phyloP scores from a whole-genome alignment of 64 coral and sea anemone genomes.

The Dendronephthya gigantea region DNA sequence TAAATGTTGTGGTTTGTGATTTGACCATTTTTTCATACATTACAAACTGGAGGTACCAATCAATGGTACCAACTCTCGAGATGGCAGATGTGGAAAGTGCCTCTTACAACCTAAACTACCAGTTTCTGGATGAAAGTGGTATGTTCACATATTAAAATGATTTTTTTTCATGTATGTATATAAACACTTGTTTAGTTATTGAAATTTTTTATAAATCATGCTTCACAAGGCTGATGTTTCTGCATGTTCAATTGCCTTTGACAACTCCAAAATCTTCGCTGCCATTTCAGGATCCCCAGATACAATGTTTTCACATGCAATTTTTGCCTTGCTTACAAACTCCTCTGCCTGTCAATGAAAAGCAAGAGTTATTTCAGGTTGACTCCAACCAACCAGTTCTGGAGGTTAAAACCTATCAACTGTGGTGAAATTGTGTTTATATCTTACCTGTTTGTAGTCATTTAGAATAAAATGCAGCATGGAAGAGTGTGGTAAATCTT shows the following conservation, averaged over 20 bases:
- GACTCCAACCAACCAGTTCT: background rate
- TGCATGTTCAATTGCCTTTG: conserved; percentile 51
- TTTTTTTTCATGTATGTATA: no score
- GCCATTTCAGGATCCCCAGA: conserved; percentile 60
- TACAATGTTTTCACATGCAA: conserved; percentile 63
- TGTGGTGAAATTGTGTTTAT: no score
- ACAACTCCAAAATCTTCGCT: conserved; percentile 49
- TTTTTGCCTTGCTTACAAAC: conserved; percentile 70
- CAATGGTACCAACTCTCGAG: no score
- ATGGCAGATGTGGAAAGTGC: no score
- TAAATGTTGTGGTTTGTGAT: no score
- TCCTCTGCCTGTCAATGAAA: conserved; percentile 50
- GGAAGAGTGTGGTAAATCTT: conserved; percentile 85
- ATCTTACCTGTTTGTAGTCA: conserved; percentile 53
- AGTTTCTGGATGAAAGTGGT: no score
- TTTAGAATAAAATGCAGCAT: conserved; percentile 83
- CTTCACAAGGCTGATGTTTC: background rate
- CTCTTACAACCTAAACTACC: no score
- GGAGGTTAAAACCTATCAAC: no score
- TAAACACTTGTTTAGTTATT: no score
- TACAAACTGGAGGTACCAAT: no score
- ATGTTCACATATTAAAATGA: no score
- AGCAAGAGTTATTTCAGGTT: background rate
- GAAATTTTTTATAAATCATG: background rate
- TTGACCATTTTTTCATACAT: no score